phyloP scores from a whole-genome alignment of 2,113 vertebrate species.

The crab-eating macaque (Macaca fascicularis) region DNA sequence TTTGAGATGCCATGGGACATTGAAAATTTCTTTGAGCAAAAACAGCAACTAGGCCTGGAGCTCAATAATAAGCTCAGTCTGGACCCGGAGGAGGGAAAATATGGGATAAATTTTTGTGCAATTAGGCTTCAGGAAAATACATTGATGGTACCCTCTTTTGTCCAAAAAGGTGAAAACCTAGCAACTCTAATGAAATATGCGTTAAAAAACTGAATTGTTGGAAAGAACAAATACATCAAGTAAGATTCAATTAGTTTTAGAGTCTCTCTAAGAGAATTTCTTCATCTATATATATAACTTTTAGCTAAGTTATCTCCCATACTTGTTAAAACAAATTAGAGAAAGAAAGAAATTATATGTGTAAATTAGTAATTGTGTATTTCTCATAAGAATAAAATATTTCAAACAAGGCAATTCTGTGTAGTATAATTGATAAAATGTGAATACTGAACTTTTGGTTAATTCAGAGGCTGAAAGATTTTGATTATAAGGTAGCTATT shows the following conservation, averaged over 20 bases:
- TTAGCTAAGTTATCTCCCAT: not conserved
- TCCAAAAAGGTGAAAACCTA: not conserved
- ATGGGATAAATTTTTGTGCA: not conserved
- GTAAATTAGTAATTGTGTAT: not conserved
- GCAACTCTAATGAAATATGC: not conserved
- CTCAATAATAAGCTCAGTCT: not conserved
- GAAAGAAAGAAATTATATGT: not conserved
- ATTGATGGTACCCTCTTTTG: not conserved
- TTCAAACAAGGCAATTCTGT: not conserved
- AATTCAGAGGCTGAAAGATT: not conserved
- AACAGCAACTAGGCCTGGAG: not conserved
- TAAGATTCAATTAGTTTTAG: not conserved
- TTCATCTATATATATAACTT: not conserved
- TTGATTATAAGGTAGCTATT: not conserved
- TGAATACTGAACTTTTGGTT: not conserved
- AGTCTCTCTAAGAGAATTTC: not conserved
- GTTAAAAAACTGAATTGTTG: not conserved
- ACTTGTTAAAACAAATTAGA: slow-evolving; percentile 9
- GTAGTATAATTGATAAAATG: not conserved
- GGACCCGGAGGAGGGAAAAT: not conserved
- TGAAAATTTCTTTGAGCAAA: not conserved
- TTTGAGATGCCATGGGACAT: not conserved
- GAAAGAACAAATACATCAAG: not conserved
- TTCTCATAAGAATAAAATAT: slow-evolving; percentile 25
- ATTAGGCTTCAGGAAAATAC: not conserved